Evolutionary conservation across 1,140 invertebrate species (phyloP).

Genomic region (Hyles euphorbiae): DNA sequence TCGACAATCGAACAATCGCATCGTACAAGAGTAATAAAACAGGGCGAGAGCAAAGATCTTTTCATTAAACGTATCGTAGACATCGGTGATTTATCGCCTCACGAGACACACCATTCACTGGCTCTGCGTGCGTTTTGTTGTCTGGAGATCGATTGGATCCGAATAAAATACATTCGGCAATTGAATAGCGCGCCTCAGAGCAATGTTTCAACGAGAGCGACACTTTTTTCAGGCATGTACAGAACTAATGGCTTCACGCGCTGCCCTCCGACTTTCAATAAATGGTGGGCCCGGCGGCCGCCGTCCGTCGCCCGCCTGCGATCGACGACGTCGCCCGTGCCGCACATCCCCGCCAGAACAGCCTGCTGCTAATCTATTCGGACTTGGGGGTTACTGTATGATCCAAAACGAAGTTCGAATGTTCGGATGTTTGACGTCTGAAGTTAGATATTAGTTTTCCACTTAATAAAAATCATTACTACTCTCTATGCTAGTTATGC

Average conservation of each 20-base stretch:
- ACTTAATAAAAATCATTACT: too few species aligned
- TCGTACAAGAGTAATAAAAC: constrained; percentile 36
- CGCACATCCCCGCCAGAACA: not conserved
- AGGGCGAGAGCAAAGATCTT: constrained; percentile 43
- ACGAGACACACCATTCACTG: constrained; percentile 56
- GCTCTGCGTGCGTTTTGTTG: constrained; percentile 60
- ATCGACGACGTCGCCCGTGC: constrained; percentile 17
- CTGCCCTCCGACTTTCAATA: constrained; percentile 65
- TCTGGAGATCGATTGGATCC: constrained; percentile 67
- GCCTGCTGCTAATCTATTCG: constrained; percentile 5
- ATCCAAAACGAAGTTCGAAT: too few species aligned
- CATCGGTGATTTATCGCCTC: constrained; percentile 62
- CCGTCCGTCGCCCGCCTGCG: constrained; percentile 22
- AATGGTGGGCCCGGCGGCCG: constrained; percentile 35
- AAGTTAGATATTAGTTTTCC: too few species aligned
- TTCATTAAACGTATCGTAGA: constrained; percentile 66
- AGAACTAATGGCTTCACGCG: constrained; percentile 67
- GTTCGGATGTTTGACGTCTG: too few species aligned
- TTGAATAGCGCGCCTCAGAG: constrained; percentile 62
- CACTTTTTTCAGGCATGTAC: constrained; percentile 59
- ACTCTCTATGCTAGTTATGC: too few species aligned
- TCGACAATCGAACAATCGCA: too few species aligned
- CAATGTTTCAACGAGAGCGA: constrained; percentile 68
- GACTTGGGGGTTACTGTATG: too few species aligned
- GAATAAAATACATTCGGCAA: constrained; percentile 72